Conservation (phyloP, 2,113 vertebrate genomes). For the Drymodes brunneopygia region DNA sequence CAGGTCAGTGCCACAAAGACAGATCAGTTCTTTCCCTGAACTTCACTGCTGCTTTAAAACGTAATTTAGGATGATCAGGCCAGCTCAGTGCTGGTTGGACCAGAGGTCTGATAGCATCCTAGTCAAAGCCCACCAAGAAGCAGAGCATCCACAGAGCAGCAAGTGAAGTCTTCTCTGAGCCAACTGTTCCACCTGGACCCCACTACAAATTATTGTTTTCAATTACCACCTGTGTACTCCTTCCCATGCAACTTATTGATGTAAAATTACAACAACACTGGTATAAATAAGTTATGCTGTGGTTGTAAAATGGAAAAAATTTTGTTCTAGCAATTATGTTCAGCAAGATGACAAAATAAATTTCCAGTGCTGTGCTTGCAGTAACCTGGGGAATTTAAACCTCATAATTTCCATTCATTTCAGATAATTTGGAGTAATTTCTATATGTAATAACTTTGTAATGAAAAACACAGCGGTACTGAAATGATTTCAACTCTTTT, state of each 20-base stretch:
- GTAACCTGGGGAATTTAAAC: constrained; percentile 87
- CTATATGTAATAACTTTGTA: constrained; percentile 89
- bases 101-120: neutral
- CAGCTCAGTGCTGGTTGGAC: neutral
- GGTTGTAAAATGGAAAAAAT: constrained; percentile 84
- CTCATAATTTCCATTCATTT: constrained; percentile 89
- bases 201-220: constrained; percentile 80
- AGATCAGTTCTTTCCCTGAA: neutral
- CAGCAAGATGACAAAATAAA: constrained; percentile 87
- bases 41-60: neutral
- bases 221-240: constrained; percentile 83
- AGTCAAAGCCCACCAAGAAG: neutral
- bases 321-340: constrained; percentile 88
- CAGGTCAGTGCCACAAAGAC: neutral
- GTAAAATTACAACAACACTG: constrained; percentile 81
- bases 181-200: constrained; percentile 79
- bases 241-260: constrained; percentile 85
- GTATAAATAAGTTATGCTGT: constrained; percentile 86
- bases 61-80: neutral
- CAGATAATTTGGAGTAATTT: constrained; percentile 90
- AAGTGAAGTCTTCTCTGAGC: constrained; percentile 60
- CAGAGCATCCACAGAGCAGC: neutral
- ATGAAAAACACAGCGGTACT: constrained; percentile 84
- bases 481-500: constrained; percentile 77
- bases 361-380: constrained; percentile 81